Percentiles rank a stretch among this genome's conserved stretches.
phyloP scores from a whole-genome alignment of 2,888 invertebrate genomes.

The Torymus texanus region DNA sequence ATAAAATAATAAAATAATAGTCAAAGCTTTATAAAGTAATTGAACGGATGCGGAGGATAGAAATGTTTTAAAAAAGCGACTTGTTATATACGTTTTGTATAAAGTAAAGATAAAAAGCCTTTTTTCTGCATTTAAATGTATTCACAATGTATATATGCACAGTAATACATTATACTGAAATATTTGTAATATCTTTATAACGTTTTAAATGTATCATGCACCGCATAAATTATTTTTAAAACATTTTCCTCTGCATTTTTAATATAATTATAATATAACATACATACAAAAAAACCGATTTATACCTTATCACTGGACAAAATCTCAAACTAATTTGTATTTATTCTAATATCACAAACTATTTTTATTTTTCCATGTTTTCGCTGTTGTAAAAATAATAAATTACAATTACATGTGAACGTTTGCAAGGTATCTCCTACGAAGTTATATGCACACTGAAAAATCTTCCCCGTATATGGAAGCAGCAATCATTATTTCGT shows the following conservation, averaged over 20 bases:
- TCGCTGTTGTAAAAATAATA: conserved; percentile 48
- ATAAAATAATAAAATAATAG: conserved; percentile 16
- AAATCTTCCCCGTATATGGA: conserved; percentile 42
- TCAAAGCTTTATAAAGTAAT: conserved; percentile 14
- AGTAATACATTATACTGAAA: conserved; percentile 13
- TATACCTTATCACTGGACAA: conserved; percentile 45
- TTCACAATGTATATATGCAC: neutral
- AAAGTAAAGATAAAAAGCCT: conserved; percentile 6
- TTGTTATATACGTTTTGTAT: neutral
- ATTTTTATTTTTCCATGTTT: conserved; percentile 40
- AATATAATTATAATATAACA: conserved; percentile 12
- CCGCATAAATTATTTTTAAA: conserved; percentile 37
- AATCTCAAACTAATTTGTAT: conserved; percentile 47
- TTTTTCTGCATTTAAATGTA: neutral
- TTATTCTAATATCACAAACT: conserved; percentile 57
- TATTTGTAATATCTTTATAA: conserved; percentile 25
- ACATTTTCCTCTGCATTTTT: conserved; percentile 31
- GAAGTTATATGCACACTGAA: conserved; percentile 50
- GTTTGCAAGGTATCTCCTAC: conserved; percentile 56
- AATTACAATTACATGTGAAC: conserved; percentile 44
- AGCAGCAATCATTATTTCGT: conserved; percentile 32
- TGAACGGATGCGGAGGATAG: neutral
- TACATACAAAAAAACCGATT: conserved; percentile 46
- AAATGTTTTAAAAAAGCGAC: conserved; percentile 45
- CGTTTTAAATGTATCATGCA: conserved; percentile 20